Evolutionary conservation across 2,797 vertebrate species (phyloP), one percentile per base, ranked within the genome.

Genomic region (Huso huso): DNA sequence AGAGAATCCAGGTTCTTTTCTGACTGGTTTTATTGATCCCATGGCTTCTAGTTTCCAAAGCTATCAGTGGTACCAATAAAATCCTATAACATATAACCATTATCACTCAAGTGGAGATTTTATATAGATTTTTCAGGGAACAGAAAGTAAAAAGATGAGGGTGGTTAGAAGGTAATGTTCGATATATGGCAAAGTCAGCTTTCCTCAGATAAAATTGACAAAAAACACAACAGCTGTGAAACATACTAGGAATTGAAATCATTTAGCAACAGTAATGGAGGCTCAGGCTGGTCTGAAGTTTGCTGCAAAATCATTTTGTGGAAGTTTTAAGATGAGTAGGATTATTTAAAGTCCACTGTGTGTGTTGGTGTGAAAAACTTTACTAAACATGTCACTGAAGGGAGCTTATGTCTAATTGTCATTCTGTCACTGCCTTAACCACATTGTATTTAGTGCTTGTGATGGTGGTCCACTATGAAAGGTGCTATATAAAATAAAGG

Each of bases 1-100:
- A 37, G 37, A 13, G 23, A 49, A 63, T 37, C 57, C 57, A 10
- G 63, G 68, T 61, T 65, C 55, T 51, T 37, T 67, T 48, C 23
- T 65, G 37, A 37, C 37, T 37, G 37, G 3, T 66, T 49, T 60
- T 70, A 78, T 68, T 73, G 74, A 77, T 72, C 61, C 58, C 48
- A 61, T 9, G 64, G 68, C 59, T 64, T 65, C 10, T 37, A 69
- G 73, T 75, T 72, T 76, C 71, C 69, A 68, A 71, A 70, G 69
- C 76, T 61, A 71, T 73, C 61, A 69, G 53, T 63, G 61, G 9
- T 64, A 68, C 69, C 70, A 61, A 78, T 77, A 69, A 74, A 76
- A 65, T 66, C 66, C 63, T 75, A 57, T 51, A 62, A 68, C 66
- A 68, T 70, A 68, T 74, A 71, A 71, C 66, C 55, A 68, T 64